These are phyloP conservation scores for Myxocyprinus asiaticus DNA, from an alignment of 2,113 vertebrate species.

Conservation along the genomic window DNA sequence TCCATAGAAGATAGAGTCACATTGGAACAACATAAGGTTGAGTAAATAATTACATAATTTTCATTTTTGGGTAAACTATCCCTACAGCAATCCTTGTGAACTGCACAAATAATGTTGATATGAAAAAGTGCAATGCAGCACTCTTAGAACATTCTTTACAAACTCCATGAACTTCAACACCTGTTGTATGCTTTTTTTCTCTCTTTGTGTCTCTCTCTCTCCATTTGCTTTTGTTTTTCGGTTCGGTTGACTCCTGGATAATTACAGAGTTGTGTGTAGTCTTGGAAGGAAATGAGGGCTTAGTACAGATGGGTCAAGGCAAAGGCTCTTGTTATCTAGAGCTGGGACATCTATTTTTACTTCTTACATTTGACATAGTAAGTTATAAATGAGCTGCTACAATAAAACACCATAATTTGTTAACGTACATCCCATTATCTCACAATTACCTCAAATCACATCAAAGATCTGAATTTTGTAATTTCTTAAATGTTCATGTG, in stretches of 20 bases:
- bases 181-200: conserved; percentile 50
- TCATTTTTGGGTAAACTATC: too few relatives aligned
- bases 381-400: background rate
- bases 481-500: too few relatives aligned
- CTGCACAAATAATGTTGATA: background rate
- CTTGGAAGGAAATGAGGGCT: conserved; percentile 73
- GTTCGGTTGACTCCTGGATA: conserved; percentile 66
- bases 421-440: too few relatives aligned
- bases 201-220: conserved; percentile 36
- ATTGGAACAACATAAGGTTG: too few relatives aligned
- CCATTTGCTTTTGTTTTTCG: conserved; percentile 66
- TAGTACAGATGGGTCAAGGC: conserved; percentile 69
- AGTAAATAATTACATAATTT: too few relatives aligned
- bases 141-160: background rate
- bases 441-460: background rate
- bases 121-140: background rate
- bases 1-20: too few relatives aligned
- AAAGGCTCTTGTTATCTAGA: conserved; percentile 63
- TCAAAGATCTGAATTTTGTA: background rate
- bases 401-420: background rate
- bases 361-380: background rate
- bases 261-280: conserved; percentile 75
- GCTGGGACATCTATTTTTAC: background rate
- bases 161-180: background rate
- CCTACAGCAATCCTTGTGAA: background rate